Evolutionary conservation across 2,797 vertebrate genomes (phyloP).

Genomic region (Echiichthys vipera): DNA sequence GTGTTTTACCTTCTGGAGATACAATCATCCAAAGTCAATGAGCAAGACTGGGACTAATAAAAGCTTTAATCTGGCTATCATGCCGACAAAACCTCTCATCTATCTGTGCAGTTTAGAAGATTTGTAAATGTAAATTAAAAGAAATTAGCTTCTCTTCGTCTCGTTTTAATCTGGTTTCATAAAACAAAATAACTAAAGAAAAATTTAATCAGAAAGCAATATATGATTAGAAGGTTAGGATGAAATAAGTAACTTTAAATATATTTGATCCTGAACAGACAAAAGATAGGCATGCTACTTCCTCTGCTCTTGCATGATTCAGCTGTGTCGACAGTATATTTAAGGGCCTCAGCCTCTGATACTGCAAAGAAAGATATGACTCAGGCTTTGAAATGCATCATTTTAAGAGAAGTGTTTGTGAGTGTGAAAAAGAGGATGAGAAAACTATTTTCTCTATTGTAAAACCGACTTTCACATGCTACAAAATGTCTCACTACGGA

Average conservation of each 20-base stretch:
- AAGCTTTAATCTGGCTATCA: slow-evolving; percentile 31
- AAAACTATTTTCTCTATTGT: slow-evolving; percentile 30
- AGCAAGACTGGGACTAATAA: slow-evolving; percentile 52
- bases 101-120: slow-evolving; percentile 20
- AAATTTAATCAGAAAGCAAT: not conserved
- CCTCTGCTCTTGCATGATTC: not conserved
- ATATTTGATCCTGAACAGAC: not conserved
- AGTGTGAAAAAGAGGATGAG: slow-evolving; percentile 6
- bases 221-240: slow-evolving; percentile 13
- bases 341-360: not conserved
- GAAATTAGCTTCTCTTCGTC: slow-evolving; percentile 8
- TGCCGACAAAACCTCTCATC: slow-evolving; percentile 24
- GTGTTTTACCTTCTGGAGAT: slow-evolving; percentile 66
- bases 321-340: not conserved
- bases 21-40: slow-evolving; percentile 27
- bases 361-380: not conserved
- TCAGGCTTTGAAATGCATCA: not conserved
- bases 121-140: not conserved
- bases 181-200: not conserved
- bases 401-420: not conserved
- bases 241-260: not conserved
- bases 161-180: not conserved
- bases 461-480: slow-evolving; percentile 44
- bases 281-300: not conserved
- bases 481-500: slow-evolving; percentile 14